Evolutionary conservation across 2,113 vertebrate species (phyloP), one percentile per base, ranked within the genome.

Genomic region (Nerophis ophidion): DNA sequence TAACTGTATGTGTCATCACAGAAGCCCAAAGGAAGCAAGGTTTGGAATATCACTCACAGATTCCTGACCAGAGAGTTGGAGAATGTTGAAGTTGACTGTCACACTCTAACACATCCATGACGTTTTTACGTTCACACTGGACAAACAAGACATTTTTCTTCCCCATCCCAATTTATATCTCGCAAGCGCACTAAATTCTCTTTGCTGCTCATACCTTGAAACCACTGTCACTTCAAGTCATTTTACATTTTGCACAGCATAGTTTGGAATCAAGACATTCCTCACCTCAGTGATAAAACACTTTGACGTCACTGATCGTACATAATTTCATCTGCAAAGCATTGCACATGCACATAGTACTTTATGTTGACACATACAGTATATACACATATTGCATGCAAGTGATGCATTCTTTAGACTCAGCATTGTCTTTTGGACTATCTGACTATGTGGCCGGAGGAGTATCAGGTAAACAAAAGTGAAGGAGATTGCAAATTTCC

Each of bases 61-160:
- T 72, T 38, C 67, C 70, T 66, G 75, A 76, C 48, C 73, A 48
- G 57, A 50, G 71, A 70, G 67, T 71, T 70, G 69, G 79, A 89
- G 86, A 90, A 91, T 89, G 83, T 91, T 49, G 70, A 86, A 83
- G 85, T 90, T 89, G 87, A 90, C 87, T 81, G 87, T 79, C 71
- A 90, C 67, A 80, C 69, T 82, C 84, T 89, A 82, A 68, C 88
- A 88, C 80, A 0, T 53, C 64, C 65, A 47, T 82, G 82, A 70
- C 68, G 79, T 72, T 86, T 89, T 89, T 76, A 76, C 88, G 87
- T 81, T 67, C 59, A 52, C 68, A 47, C 59, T 51, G 63, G 57
- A 75, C 80, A 26, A 68, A 85, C 68, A 86, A 67, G 57, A 35
- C 15, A 36, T 67, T 71, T 74, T 76, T 81, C 79, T 84, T 58